phyloP scores from a whole-genome alignment of 2,113 vertebrate genomes.

The Nerophis ophidion region DNA sequence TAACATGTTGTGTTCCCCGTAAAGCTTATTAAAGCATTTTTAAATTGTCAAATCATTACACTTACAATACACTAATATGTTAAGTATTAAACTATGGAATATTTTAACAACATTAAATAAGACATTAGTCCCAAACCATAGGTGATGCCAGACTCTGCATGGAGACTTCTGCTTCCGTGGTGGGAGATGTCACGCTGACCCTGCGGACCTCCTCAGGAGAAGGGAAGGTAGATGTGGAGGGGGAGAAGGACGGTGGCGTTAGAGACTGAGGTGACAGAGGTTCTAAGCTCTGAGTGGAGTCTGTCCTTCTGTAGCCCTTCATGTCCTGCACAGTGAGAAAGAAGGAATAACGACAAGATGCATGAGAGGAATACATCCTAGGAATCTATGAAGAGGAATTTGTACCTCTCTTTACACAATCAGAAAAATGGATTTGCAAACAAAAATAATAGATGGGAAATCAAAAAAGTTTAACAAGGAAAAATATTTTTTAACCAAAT shows the following conservation, averaged over 20 bases:
- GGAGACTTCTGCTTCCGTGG: constrained; percentile 35
- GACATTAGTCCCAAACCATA: constrained; percentile 44
- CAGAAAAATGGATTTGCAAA: too few species aligned
- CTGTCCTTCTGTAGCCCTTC: constrained; percentile 56
- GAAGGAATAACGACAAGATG: background rate
- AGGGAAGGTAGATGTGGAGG: constrained; percentile 44
- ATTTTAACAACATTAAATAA: background rate
- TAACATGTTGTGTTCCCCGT: too few species aligned
- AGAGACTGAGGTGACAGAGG: constrained; percentile 41
- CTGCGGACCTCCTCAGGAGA: constrained; percentile 56
- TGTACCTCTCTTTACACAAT: too few species aligned
- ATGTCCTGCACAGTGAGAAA: constrained; percentile 46
- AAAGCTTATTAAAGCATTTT: too few species aligned
- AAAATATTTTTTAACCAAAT: too few species aligned
- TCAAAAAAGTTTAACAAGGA: too few species aligned
- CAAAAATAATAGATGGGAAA: too few species aligned
- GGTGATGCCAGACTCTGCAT: constrained; percentile 37
- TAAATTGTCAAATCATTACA: too few species aligned
- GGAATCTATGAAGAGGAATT: too few species aligned
- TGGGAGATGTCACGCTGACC: constrained; percentile 57
- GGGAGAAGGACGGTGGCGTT: constrained; percentile 36
- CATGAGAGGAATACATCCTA: too few species aligned
- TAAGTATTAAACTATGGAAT: background rate
- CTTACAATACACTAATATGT: too few species aligned
- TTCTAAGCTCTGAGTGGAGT: constrained; percentile 66